Conservation (phyloP, 2,797 vertebrate genomes). For the Rhynchonycteris naso region DNA sequence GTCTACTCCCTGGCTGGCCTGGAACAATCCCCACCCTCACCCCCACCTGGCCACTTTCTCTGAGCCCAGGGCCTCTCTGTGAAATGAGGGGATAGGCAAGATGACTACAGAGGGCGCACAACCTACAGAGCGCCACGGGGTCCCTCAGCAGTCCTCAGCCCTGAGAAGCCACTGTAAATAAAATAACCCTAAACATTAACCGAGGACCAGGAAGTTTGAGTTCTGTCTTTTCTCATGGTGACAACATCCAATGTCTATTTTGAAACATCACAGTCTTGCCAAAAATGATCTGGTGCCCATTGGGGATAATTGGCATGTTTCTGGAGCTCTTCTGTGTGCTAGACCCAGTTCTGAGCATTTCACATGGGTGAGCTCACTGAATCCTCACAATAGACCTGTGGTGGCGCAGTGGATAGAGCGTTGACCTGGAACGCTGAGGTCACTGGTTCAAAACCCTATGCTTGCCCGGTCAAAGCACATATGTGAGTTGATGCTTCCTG, state of each 20-base stretch:
- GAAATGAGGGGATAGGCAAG: neutral
- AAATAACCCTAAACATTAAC: neutral
- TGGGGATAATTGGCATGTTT: neutral
- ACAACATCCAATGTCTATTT: neutral
- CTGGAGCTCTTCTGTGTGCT: neutral
- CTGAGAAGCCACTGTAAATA: neutral
- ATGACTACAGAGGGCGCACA: neutral
- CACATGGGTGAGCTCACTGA: neutral
- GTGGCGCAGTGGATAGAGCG: no score
- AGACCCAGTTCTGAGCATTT: neutral
- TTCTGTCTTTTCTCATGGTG: neutral
- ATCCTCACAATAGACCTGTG: no score
- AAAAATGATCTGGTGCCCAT: neutral
- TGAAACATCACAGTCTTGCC: conserved; percentile 43
- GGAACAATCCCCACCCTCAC: fast-evolving
- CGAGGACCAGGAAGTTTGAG: neutral
- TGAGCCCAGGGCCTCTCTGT: neutral
- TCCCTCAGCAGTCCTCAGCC: neutral
- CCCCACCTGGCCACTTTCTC: neutral
- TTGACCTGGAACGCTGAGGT: no score
- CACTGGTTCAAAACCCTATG: no score
- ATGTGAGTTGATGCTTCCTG: no score
- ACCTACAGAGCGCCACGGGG: neutral
- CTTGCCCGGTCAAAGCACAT: no score
- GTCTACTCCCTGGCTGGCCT: neutral